Evolutionary conservation across 2,797 vertebrate genomes (phyloP).

Genomic region (Allobates femoralis): DNA sequence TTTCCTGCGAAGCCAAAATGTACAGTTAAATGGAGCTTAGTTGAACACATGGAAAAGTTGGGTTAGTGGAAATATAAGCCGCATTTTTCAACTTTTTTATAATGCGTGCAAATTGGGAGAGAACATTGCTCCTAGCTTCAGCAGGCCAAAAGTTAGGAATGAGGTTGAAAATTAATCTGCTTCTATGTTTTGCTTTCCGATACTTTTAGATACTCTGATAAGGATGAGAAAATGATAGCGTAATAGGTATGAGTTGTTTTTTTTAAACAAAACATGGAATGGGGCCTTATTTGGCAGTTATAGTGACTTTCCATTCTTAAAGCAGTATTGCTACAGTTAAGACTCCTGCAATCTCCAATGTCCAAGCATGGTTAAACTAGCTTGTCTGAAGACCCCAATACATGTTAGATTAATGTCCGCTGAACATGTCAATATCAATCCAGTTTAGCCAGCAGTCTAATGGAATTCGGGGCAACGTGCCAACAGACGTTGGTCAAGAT

Average conservation of each 20-base stretch:
- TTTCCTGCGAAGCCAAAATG: conserved; percentile 17
- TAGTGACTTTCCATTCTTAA: neutral
- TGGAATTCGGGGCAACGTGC: too few relatives aligned
- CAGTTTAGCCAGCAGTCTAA: too few relatives aligned
- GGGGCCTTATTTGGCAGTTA: neutral
- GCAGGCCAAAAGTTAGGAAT: neutral
- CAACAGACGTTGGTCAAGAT: too few relatives aligned
- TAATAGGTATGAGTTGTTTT: too few relatives aligned
- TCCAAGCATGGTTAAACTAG: too few relatives aligned
- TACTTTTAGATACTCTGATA: neutral
- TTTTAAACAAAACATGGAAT: neutral
- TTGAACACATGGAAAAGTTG: conserved; percentile 3
- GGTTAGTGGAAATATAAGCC: conserved; percentile 21
- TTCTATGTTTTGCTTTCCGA: neutral
- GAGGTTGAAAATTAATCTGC: neutral
- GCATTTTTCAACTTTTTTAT: neutral
- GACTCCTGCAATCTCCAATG: too few relatives aligned
- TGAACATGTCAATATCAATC: too few relatives aligned
- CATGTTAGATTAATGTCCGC: too few relatives aligned
- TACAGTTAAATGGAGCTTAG: conserved; percentile 10
- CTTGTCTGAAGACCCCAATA: too few relatives aligned
- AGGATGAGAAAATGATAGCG: neutral
- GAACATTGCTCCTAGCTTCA: neutral
- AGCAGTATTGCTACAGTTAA: neutral
- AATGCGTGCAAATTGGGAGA: conserved; percentile 6